Base-by-base conservation (phyloP, 37 sponge, comb jelly and placozoan genomes). In the Agelas oroides region DNA sequence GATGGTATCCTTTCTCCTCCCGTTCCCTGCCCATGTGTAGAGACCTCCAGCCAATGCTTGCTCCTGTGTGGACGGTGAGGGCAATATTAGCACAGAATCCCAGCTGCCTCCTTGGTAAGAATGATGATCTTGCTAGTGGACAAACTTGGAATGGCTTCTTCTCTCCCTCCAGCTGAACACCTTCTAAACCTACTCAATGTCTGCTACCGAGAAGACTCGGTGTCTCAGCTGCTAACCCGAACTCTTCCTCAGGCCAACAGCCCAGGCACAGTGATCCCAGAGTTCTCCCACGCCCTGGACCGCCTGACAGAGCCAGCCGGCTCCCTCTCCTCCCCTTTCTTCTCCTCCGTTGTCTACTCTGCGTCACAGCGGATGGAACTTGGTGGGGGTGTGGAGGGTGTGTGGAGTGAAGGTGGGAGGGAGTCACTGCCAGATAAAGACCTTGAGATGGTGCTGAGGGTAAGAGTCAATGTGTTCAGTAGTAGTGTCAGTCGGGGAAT, bases 11-110 rank as follows among this genome's bases (percentile, higher is more conserved):
- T 66, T 69, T 38, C 61, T 63, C 65, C 39, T 24, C 53, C 46
- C 61, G 2, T 35, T 55, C 25, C 37, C 46, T 46, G 6, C 46
- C 46, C 46, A 23, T 62, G n/a, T 38, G 53, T 65, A 95, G 96
- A 0, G 95, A 90, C 40, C 87, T 95, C 31, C 66, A 82, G 17
- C 96, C 96, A 0, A 78, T 58, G 59, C 54, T 85, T 61, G 96
- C 96, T 20, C 90, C 95, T 6, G 18, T 80, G 24, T 95, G 96
- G 96, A 88, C 88, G 1, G 79, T 95, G 12, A 74, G 74, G 23
- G 40, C 57, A 41, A 39, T 56, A 32, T 34, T 93, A 13, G 56
- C 76, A 16, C 80, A 94, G 24, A 73, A 56, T 15, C 21, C 79
- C 20, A 40, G 59, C 54, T 79, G 91, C 37, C 59, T 93, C 23